Evolutionary conservation across 2,797 vertebrate genomes (phyloP).

Genomic region (Varecia variegata): DNA sequence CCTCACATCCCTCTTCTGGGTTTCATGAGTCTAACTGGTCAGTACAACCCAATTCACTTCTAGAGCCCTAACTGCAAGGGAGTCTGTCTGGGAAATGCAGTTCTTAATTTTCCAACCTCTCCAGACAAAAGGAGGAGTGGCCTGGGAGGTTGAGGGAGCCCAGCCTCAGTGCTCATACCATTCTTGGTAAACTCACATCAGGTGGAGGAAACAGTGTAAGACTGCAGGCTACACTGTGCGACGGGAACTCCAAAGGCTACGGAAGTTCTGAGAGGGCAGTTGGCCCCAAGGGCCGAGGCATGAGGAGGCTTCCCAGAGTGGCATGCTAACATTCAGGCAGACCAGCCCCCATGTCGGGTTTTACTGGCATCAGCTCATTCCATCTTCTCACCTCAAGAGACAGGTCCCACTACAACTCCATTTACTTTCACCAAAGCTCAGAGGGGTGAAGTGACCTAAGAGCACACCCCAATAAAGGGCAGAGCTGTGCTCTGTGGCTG

Average conservation of each 20-base stretch:
- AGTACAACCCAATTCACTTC: background rate
- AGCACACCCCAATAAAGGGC: background rate
- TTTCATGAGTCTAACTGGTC: background rate
- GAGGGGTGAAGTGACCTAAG: background rate
- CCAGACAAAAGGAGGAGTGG: background rate
- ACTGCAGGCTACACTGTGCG: background rate
- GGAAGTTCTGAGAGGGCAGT: background rate
- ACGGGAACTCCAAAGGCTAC: background rate
- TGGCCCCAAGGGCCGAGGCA: accelerated
- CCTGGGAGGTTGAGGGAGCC: background rate
- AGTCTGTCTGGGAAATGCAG: background rate
- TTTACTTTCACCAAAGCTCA: background rate
- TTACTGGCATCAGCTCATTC: background rate
- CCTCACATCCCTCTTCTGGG: background rate
- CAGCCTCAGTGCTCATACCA: background rate
- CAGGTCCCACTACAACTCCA: background rate
- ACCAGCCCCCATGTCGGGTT: background rate
- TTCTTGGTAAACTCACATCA: background rate
- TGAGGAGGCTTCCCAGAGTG: background rate
- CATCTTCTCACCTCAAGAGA: background rate
- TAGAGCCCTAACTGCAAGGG: background rate
- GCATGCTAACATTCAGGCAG: background rate
- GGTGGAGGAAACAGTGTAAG: background rate
- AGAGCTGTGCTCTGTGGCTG: background rate
- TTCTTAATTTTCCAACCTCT: background rate